These are phyloP conservation scores for Megalops atlanticus DNA, from an alignment of 2,113 vertebrate species.

Conservation along the genomic window DNA sequence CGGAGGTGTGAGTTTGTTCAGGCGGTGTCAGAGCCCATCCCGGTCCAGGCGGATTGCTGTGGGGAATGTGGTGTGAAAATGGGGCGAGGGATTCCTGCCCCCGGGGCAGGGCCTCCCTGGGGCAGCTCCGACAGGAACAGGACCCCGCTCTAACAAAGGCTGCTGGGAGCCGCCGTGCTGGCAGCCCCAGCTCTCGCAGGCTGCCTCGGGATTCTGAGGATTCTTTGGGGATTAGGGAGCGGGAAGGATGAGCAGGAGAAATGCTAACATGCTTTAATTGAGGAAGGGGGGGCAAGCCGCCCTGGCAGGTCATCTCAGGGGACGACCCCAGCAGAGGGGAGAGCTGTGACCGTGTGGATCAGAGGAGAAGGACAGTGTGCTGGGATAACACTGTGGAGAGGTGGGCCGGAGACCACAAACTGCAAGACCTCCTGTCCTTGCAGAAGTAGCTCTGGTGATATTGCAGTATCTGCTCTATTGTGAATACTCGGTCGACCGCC, in stretches of 20 bases:
- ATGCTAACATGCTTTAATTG: not conserved
- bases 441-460: too few species aligned
- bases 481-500: not conserved
- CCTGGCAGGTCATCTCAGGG: not conserved
- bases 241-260: not conserved
- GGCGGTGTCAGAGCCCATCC: not conserved
- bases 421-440: not conserved
- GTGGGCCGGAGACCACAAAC: not conserved
- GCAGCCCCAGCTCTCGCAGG: not conserved
- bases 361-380: not conserved
- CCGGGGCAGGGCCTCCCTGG: not conserved
- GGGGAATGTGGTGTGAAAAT: slow-evolving; percentile 28
- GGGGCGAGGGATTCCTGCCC: not conserved
- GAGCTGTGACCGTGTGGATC: not conserved
- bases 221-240: slow-evolving; percentile 13
- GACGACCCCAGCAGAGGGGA: not conserved
- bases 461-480: not conserved
- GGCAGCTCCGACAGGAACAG: not conserved
- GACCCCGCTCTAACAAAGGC: not conserved
- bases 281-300: not conserved
- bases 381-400: not conserved
- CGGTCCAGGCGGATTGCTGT: not conserved
- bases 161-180: too few species aligned
- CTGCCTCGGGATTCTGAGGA: slow-evolving; percentile 1
- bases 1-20: slow-evolving; percentile 20